Evolutionary conservation across 2,113 vertebrate genomes (phyloP).

Genomic region (Corynorhinus townsendii): DNA sequence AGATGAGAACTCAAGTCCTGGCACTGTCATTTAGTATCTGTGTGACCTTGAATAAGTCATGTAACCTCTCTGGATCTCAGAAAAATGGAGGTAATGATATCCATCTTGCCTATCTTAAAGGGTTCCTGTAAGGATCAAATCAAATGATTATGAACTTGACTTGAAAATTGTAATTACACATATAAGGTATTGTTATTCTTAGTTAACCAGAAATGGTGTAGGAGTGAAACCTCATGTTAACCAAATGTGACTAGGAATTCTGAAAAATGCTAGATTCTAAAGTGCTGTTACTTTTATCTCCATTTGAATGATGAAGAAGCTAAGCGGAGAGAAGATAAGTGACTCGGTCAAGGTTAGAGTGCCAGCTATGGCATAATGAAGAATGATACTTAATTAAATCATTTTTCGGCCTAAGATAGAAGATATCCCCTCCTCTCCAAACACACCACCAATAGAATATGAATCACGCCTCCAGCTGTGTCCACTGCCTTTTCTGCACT

Average conservation of each 20-base stretch:
- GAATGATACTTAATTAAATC: neutral
- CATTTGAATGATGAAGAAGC: conserved; percentile 3
- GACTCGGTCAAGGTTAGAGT: neutral
- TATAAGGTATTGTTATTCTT: neutral
- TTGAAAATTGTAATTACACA: neutral
- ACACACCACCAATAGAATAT: neutral
- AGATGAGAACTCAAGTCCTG: neutral
- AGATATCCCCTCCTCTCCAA: neutral
- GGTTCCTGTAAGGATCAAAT: neutral
- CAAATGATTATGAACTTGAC: conserved; percentile 1
- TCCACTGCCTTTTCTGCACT: neutral
- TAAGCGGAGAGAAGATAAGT: neutral
- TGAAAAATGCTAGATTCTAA: neutral
- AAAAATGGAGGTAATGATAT: neutral
- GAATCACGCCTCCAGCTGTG: neutral
- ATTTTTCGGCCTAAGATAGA: neutral
- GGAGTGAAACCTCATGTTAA: neutral
- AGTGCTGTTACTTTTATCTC: neutral
- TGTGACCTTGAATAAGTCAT: neutral
- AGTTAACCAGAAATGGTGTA: neutral
- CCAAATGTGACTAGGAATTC: neutral
- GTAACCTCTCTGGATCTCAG: neutral
- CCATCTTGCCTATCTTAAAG: neutral
- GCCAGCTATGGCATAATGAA: neutral
- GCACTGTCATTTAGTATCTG: neutral